Base-by-base conservation (phyloP, 1,140 invertebrate genomes). In the Habropoda laboriosa region DNA sequence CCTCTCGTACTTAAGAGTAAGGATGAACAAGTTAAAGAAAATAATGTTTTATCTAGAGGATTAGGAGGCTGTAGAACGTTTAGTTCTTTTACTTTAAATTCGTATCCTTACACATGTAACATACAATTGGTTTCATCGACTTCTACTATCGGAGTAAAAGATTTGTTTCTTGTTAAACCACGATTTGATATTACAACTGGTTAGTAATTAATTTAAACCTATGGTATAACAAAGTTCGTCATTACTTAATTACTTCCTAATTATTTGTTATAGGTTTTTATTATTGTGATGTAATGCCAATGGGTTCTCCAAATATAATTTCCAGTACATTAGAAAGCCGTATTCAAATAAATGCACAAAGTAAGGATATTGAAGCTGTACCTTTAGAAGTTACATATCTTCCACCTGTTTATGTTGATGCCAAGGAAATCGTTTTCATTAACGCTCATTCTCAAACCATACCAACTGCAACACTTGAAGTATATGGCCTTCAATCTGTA, bases 161-260 rank as follows among this genome's bases (percentile, higher is more conserved):
- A 93, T 68, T 51, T 94, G 6, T 94, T 94, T 60, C 85, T 91
- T 30, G 86, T 92, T 8, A 91, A 92, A 81, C 92, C 91, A n/a
- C 89, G 91, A 73, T 94, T 94, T 57, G 90, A 93, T 77, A 93
- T 93, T 45, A 84, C 89, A 47, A 91, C 92, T 77, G 93, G 93
- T 93, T 74, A 76, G 88, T 86, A n/a, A n/a, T 80, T 49, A 60
- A 67, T 35, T 74, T 30, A 24, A 18, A 67, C 2, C 21, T 21
- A 0, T 61, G 21, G 16, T 30, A 67, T 18, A 35, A 7, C 45
- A 2, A 18, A 27, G 12, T 24, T 38, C 12, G 16, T 24, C 61
- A 32, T 60, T 60, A 16, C 53, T 60, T 47, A 49, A 60, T 68
- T 51, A 42, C n/a, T 77, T 67, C 30, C 80, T 21, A 32, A 38